phyloP scores from a whole-genome alignment of 1,140 invertebrate genomes.

The Lordiphosa stackelbergi region DNA sequence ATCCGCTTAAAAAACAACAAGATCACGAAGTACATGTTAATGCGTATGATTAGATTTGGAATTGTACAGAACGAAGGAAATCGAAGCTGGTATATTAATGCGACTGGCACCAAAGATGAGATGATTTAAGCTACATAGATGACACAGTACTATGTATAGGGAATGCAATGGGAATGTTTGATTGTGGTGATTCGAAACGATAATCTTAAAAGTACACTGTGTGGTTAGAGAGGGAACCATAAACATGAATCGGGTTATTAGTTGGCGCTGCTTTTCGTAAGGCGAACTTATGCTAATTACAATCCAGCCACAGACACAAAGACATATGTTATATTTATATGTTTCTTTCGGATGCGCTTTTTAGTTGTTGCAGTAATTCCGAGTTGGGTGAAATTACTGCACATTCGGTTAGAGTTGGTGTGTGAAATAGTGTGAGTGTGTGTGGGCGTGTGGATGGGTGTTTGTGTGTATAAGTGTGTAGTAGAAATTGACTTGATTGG shows the following conservation, averaged over 20 bases:
- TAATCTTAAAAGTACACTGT: constrained; percentile 49
- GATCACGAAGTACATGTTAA: background rate
- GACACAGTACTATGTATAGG: background rate
- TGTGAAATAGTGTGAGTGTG: constrained; percentile 18
- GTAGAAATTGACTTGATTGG: constrained; percentile 77
- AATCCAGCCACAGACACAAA: constrained; percentile 71
- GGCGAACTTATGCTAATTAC: constrained; percentile 62
- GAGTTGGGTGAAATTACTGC: constrained; percentile 24
- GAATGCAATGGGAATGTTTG: constrained; percentile 9
- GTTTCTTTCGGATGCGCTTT: constrained; percentile 38
- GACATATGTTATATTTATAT: constrained; percentile 66
- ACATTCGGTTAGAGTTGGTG: constrained; percentile 33
- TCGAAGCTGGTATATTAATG: background rate
- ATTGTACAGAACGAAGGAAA: constrained; percentile 32
- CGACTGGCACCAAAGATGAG: too few relatives aligned
- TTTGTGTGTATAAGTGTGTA: constrained; percentile 33
- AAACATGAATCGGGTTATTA: constrained; percentile 44
- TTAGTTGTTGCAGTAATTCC: constrained; percentile 18
- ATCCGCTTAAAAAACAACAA: too few relatives aligned
- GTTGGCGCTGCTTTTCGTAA: constrained; percentile 17
- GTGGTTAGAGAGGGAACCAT: constrained; percentile 40
- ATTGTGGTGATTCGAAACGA: constrained; percentile 33
- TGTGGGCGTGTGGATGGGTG: constrained; percentile 5
- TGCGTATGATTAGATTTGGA: constrained; percentile 9
- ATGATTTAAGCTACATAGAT: constrained; percentile 32